phyloP scores from a whole-genome alignment of 2,888 invertebrate species.

The Apotomis capreana region DNA sequence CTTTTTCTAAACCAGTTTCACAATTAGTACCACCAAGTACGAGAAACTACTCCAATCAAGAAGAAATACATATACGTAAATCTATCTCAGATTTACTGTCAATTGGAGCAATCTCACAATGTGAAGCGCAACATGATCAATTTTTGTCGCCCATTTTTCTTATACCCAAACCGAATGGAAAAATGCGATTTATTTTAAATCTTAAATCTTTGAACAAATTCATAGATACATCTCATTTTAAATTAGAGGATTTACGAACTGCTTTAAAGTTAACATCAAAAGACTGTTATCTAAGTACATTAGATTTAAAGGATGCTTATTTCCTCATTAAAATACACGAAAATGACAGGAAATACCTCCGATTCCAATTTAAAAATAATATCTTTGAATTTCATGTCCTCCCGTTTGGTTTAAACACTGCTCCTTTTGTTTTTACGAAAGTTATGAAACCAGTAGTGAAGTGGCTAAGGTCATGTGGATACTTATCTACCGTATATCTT shows the following conservation, averaged over 20 bases:
- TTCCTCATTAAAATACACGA: background rate
- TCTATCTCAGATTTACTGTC: no score
- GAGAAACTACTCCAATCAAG: no score
- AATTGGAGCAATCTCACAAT: no score
- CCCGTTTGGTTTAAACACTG: no score
- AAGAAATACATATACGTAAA: no score
- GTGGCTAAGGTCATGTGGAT: background rate
- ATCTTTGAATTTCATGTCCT: no score
- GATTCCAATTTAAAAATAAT: background rate
- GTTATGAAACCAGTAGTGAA: no score
- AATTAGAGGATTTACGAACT: background rate
- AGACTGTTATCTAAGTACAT: background rate
- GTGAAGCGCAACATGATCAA: no score
- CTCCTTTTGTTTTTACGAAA: no score
- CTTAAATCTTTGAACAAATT: background rate
- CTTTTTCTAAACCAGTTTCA: no score
- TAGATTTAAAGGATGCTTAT: background rate
- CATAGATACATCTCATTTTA: no score
- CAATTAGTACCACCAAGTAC: no score
- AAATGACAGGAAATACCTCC: slow-evolving; percentile 1
- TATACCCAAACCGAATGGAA: background rate
- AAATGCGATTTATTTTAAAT: slow-evolving; percentile 3
- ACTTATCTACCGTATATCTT: background rate
- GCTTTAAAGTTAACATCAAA: slow-evolving; percentile 1
- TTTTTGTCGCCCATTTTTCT: background rate